A percentile compares a stretch with the other conserved stretches of the same genome.
phyloP scores from a whole-genome alignment of 2,113 vertebrate genomes.

The Tamias sibiricus region DNA sequence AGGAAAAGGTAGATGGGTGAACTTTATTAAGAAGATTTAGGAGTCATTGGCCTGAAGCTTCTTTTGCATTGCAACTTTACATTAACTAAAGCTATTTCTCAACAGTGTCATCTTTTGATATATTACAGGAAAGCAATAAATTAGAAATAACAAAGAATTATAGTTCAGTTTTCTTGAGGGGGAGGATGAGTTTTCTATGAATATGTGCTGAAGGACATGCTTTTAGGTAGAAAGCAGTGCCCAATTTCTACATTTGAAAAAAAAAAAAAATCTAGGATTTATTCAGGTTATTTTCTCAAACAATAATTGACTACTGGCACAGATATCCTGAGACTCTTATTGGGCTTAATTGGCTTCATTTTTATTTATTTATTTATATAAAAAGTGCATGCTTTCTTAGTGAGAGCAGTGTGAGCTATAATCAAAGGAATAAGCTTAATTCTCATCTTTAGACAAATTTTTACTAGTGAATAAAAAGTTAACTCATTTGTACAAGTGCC shows the following conservation, averaged over 20 bases:
- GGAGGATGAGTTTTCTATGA: neutral
- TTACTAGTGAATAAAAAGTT: neutral
- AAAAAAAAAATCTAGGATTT: neutral
- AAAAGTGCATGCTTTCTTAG: conserved; percentile 1
- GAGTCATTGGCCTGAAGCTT: neutral
- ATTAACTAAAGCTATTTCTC: neutral
- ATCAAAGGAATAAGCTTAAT: neutral
- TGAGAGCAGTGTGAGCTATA: neutral
- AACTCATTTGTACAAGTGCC: conserved; percentile 30
- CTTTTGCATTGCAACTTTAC: neutral
- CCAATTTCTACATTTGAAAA: conserved; percentile 42
- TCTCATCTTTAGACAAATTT: neutral
- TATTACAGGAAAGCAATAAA: neutral
- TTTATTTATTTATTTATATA: conserved; percentile 66
- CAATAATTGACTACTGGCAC: conserved; percentile 11
- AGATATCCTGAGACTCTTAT: neutral
- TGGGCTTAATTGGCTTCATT: conserved; percentile 55
- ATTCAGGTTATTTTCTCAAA: conserved; percentile 37
- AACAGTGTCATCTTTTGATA: neutral
- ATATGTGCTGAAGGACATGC: neutral
- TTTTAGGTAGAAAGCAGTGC: neutral
- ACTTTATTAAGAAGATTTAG: neutral
- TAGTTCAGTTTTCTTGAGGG: neutral
- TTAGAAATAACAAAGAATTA: neutral
- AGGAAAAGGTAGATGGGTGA: neutral